A percentile compares a stretch with the other conserved stretches of the same genome.
These are phyloP conservation scores for Tarsius wallacei DNA, from an alignment of 2,797 vertebrate genomes.

Conservation along the genomic window DNA sequence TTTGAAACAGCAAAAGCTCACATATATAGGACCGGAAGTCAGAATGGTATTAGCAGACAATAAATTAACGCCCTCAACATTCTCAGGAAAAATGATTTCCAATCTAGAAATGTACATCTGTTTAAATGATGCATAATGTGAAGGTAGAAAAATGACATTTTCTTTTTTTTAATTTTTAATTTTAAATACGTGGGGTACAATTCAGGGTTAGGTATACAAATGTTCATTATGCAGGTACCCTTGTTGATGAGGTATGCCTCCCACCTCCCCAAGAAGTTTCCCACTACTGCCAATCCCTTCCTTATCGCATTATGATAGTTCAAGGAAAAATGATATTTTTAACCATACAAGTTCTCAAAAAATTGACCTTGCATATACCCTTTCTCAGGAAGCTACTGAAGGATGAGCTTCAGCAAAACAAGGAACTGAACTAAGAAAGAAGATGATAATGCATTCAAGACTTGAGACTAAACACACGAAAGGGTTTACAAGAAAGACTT, in stretches of 20 bases:
- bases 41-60: background rate
- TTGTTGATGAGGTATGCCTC: too few species aligned
- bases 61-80: background rate
- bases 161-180: too few species aligned
- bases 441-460: background rate
- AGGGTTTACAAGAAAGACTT: background rate
- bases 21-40: background rate
- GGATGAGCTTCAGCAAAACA: conserved; percentile 19
- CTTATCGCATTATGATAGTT: too few species aligned
- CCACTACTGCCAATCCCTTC: too few species aligned
- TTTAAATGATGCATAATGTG: background rate
- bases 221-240: too few species aligned
- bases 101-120: background rate
- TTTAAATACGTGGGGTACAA: too few species aligned
- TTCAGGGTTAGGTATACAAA: too few species aligned
- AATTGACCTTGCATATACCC: background rate
- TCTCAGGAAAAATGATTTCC: background rate
- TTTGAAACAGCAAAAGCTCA: background rate
- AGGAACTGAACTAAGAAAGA: conserved; percentile 44
- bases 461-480: background rate
- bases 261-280: too few species aligned
- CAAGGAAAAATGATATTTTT: background rate
- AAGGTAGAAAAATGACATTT: conserved; percentile 30
- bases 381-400: conserved; percentile 35
- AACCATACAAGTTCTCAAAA: background rate